phyloP scores from a whole-genome alignment of 2,797 vertebrate species.

The Buphagus erythrorhynchus region DNA sequence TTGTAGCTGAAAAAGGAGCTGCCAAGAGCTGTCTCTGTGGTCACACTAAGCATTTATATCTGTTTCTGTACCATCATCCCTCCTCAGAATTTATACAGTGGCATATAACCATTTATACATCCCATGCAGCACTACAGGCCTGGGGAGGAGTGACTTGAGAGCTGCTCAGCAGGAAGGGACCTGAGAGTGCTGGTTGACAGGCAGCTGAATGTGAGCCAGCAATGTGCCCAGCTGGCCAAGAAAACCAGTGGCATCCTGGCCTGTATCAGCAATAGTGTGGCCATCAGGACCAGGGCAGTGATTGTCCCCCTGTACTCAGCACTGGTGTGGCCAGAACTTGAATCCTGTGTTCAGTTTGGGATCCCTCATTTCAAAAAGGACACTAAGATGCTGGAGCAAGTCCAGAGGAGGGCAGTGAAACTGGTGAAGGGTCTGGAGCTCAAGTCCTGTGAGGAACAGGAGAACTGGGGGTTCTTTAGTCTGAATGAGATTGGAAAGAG shows the following conservation, averaged over 20 bases:
- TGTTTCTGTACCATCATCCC: neutral
- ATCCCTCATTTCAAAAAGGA: neutral
- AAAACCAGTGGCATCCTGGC: neutral
- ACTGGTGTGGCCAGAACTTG: neutral
- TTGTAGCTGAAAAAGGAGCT: neutral
- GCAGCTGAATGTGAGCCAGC: neutral
- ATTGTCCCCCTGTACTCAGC: neutral
- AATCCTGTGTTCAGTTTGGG: neutral
- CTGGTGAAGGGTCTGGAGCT: neutral
- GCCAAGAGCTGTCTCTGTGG: neutral
- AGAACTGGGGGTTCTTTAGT: neutral
- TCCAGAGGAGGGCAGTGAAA: neutral
- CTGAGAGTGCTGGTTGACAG: neutral
- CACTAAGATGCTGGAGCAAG: neutral
- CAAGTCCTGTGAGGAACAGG: neutral
- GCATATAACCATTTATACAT: neutral
- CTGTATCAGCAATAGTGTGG: neutral
- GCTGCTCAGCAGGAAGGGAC: neutral
- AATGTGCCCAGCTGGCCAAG: neutral
- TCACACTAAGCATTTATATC: neutral
- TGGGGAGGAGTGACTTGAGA: neutral
- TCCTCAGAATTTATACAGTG: neutral
- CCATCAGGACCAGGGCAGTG: neutral
- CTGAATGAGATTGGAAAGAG: neutral
- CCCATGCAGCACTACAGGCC: neutral